Base-by-base conservation (phyloP, 2,888 invertebrate genomes). In the Melieria omissa region DNA sequence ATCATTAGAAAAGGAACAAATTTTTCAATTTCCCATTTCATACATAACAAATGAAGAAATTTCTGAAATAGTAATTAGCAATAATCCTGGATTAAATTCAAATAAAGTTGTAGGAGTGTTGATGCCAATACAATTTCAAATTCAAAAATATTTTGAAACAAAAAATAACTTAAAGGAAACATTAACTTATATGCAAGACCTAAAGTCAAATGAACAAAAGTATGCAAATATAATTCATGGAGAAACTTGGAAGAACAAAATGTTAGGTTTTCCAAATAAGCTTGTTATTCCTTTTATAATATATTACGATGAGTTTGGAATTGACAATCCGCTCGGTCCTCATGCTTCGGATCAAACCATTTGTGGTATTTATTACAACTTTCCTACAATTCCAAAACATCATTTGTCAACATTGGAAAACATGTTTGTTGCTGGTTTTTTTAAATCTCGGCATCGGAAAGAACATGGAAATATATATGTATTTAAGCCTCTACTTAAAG, bases 251-350 rank as follows among this genome's bases (percentile, higher is more conserved):
- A 73, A 73, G 65, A 9, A 72, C 64, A 76, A 75, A 64, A 60
- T 41, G 10, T 42, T 45, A 6, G 29, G 52, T 29, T 70, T 73
- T 45, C n/a, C 55, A 68, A 55, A 52, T 7, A 76, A 76, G 66
- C 12, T 70, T 14, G 68, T 66, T 29, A 71, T 73, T 58, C 74
- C 76, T 3, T 74, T 61, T 10, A 49, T 74, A 41, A 41, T 75
- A 68, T 75, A 70, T 55, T 57, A 71, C 29, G 75, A 76, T 75
- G 74, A 76, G 14, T 75, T 75, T 69, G 55, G 73, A 9, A 65
- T 75, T 70, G 73, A 70, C 14, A 75, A 76, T 65, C 74, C 71
- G 8, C 63, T 74, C 45, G 72, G 71, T 3, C 71, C 73, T 9
- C 73, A 73, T 64, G 65, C 65, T 9, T 66, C 61, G 52, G 71